phyloP scores from a whole-genome alignment of 1,140 invertebrate species.

The Tyrophagus putrescentiae region DNA sequence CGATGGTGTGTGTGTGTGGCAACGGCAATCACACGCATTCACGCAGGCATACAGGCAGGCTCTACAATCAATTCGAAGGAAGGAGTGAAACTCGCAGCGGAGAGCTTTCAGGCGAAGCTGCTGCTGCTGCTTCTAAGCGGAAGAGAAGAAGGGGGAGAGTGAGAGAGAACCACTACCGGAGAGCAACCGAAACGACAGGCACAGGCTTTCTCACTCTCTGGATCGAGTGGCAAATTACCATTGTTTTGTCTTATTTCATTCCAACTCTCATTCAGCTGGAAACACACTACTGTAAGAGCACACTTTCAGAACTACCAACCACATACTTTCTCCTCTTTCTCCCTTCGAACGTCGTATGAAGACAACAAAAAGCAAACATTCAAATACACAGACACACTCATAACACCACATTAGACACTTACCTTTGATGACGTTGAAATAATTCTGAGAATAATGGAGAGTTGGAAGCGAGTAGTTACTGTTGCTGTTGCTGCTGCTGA shows the following conservation, averaged over 20 bases:
- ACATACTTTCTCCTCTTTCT: no score
- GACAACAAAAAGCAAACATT: no score
- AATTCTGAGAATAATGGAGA: no score
- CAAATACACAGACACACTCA: no score
- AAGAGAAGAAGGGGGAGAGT: not conserved
- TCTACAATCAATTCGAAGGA: not conserved
- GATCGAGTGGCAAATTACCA: not conserved
- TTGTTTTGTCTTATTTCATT: not conserved
- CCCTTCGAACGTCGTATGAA: no score
- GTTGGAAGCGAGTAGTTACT: no score
- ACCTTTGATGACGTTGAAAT: no score
- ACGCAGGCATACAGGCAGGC: not conserved
- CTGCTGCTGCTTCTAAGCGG: not conserved
- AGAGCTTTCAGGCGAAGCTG: not conserved
- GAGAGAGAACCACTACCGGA: not conserved
- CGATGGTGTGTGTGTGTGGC: no score
- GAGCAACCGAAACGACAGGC: not conserved
- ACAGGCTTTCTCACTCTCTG: not conserved
- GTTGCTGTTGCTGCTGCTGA: no score
- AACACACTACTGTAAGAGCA: not conserved
- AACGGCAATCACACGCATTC: slow-evolving; percentile 5
- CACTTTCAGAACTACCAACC: no score
- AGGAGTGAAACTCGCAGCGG: not conserved
- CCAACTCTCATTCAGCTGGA: not conserved
- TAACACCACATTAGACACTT: no score